Base-by-base conservation (phyloP, 2,113 vertebrate species). In the Indicator indicator region DNA sequence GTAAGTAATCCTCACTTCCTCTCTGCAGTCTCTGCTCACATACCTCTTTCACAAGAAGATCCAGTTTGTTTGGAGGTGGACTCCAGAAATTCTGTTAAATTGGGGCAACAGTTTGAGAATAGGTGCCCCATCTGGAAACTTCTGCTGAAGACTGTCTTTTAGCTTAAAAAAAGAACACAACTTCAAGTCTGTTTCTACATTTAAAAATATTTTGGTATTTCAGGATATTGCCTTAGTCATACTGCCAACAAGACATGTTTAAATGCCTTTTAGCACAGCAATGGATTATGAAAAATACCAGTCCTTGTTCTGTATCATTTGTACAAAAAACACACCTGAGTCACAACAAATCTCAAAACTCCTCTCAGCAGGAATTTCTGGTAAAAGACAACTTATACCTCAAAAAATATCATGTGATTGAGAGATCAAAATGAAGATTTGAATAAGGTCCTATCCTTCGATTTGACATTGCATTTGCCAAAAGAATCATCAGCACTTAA, bases 201-300 rank as follows among this genome's bases (percentile, higher is more conserved):
- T 82, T 84, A 36, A 92, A 95, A 95, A 60, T 81, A 81, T 33
- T 77, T 74, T 68, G 17, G 33, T 71, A 86, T 83, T 81, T 79
- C 48, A 73, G 38, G 54, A 91, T 64, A 82, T 33, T 70, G 19
- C 27, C 80, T 86, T n/a, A 70, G 26, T n/a, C 40, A 30, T 62
- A 27, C 21, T 65, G 24, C 9, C 70, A 92, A 76, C 28, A 75
- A 64, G 24, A 5, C 30, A 76, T 50, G 40, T 19, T 36, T n/a
- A 67, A 30, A 69, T 32, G 38, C 20, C 44, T 87, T 73, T 33
- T n/a, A 65, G 84, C n/a, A 85, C 30, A 84, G 59, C 26, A 23
- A 28, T 1, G 3, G 42, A 24, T 65, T 33, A 73, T 3, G 16
- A 79, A 79, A 91, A 94, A 21, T 16, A 58, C 7, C 40, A 69